phyloP scores from a whole-genome alignment of 2,888 invertebrate species.

The Aphelenchoides bicaudatus region DNA sequence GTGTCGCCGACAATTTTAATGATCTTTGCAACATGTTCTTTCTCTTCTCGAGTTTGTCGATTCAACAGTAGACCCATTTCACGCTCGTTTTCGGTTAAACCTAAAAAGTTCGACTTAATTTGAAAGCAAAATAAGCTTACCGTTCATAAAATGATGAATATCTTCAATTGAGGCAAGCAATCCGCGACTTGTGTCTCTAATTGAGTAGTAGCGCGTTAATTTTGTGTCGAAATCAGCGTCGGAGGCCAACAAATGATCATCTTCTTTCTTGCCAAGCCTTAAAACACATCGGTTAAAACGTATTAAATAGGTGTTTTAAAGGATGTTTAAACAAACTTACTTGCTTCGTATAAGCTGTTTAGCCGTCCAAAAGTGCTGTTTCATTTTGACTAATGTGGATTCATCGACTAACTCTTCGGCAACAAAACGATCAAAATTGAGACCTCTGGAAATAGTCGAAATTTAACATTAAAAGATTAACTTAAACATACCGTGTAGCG shows the following conservation, averaged over 20 bases:
- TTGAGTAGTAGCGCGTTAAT: slow-evolving; percentile 69
- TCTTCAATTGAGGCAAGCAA: slow-evolving; percentile 61
- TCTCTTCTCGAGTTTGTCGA: slow-evolving; percentile 21
- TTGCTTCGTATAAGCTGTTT: slow-evolving; percentile 72
- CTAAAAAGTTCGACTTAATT: background rate
- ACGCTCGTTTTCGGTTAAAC: slow-evolving; percentile 22
- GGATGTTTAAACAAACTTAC: too few species aligned
- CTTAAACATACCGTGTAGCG: slow-evolving; percentile 35
- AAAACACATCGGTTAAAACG: too few species aligned
- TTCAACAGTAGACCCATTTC: slow-evolving; percentile 20
- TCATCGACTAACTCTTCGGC: slow-evolving; percentile 38
- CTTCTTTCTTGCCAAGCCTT: slow-evolving; percentile 70
- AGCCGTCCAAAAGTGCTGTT: slow-evolving; percentile 96
- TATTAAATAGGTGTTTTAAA: too few species aligned
- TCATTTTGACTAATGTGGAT: slow-evolving; percentile 65
- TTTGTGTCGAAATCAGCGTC: slow-evolving; percentile 95
- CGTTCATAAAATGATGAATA: slow-evolving; percentile 22
- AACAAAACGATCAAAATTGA: slow-evolving; percentile 55
- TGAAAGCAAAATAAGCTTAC: slow-evolving; percentile 3
- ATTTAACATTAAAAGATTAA: background rate
- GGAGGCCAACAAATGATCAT: slow-evolving; percentile 89
- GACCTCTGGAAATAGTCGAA: slow-evolving; percentile 54
- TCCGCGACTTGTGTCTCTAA: slow-evolving; percentile 63
- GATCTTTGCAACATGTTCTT: slow-evolving; percentile 66
- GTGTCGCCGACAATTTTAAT: slow-evolving; percentile 21